Conservation (phyloP, 2,888 invertebrate species). For the Eupithecia abbreviata region DNA sequence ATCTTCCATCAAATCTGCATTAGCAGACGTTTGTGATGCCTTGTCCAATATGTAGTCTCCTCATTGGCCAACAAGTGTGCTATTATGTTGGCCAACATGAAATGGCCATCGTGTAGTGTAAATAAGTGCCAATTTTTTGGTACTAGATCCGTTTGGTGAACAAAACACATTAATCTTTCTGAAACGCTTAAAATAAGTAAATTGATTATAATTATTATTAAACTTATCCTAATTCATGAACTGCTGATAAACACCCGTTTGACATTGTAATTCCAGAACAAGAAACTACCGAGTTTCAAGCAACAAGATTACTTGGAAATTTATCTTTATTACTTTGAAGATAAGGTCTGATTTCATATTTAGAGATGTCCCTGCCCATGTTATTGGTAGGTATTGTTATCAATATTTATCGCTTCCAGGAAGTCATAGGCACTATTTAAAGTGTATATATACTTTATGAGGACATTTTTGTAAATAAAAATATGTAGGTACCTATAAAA, state of each 20-base stretch:
- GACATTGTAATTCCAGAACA: constrained; percentile 2
- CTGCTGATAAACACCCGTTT: constrained; percentile 3
- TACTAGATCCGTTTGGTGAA: too few species aligned
- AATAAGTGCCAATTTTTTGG: too few species aligned
- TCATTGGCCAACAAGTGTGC: too few species aligned
- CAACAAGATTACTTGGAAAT: not conserved
- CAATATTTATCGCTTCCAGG: not conserved
- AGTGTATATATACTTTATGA: not conserved
- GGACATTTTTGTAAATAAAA: not conserved
- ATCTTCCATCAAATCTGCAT: not conserved
- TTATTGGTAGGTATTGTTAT: not conserved
- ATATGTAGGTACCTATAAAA: not conserved
- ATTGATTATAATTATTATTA: not conserved
- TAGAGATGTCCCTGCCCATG: not conserved
- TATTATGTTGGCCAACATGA: too few species aligned
- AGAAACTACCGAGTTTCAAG: not conserved
- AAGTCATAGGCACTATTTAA: not conserved
- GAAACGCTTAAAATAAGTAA: not conserved
- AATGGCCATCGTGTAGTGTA: too few species aligned
- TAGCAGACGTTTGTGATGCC: not conserved
- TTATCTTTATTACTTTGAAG: not conserved
- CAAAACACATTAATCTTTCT: not conserved
- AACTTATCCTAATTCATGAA: constrained; percentile 2
- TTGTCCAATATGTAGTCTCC: too few species aligned
- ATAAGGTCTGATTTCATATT: not conserved